These are phyloP conservation scores for Pomacea maculata DNA, from an alignment of 1,140 invertebrate genomes.

Conservation along the genomic window DNA sequence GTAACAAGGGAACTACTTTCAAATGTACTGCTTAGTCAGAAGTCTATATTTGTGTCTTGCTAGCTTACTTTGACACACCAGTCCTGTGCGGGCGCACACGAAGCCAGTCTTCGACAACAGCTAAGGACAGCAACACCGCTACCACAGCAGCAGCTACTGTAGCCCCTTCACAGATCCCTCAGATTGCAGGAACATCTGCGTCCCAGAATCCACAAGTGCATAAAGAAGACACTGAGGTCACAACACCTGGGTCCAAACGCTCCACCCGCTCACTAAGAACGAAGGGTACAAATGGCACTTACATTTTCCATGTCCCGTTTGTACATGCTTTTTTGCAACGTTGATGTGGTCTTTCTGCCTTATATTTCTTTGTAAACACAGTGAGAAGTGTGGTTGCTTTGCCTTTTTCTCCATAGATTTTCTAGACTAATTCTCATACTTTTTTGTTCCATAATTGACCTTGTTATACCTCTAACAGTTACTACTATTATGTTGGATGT, in stretches of 20 bases:
- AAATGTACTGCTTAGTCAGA: background rate
- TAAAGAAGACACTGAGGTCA: slow-evolving; percentile 1
- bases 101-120: slow-evolving; percentile 26
- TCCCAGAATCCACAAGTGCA: background rate
- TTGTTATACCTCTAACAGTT: background rate
- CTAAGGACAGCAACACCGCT: background rate
- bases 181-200: background rate
- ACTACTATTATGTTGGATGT: background rate
- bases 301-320: too few relatives aligned
- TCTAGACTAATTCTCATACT: background rate
- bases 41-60: background rate
- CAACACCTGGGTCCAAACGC: slow-evolving; percentile 18
- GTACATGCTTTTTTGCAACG: too few relatives aligned
- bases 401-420: background rate
- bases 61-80: slow-evolving; percentile 40
- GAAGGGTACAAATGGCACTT: slow-evolving; percentile 19
- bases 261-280: slow-evolving; percentile 28
- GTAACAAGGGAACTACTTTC: background rate
- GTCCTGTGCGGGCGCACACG: slow-evolving; percentile 36
- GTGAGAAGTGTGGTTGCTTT: too few relatives aligned
- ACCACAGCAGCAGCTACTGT: background rate
- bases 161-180: background rate
- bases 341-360: too few relatives aligned
- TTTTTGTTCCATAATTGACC: background rate
- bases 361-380: too few relatives aligned